phyloP scores from a whole-genome alignment of 2,888 invertebrate genomes.

The Tridacna gigas region DNA sequence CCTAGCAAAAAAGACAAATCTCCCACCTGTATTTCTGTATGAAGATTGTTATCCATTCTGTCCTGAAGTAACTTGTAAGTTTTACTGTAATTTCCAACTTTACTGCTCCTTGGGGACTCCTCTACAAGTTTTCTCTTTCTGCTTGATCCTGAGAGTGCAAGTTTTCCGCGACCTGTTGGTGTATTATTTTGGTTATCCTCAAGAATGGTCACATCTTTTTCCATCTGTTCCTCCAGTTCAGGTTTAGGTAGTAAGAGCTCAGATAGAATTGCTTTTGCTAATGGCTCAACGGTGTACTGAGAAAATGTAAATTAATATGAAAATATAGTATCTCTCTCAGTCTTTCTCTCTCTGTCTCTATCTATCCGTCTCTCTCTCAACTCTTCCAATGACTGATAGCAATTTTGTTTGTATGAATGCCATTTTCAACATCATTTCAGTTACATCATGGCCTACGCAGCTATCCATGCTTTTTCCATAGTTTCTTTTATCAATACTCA shows the following conservation, averaged over 20 bases:
- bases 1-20: neutral
- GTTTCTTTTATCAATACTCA: too few species aligned
- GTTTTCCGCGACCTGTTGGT: conserved; percentile 28
- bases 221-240: neutral
- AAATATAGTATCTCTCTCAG: too few species aligned
- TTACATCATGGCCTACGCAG: too few species aligned
- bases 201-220: neutral
- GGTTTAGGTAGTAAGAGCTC: conserved; percentile 39
- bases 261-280: conserved; percentile 59
- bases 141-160: conserved; percentile 16
- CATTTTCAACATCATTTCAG: too few species aligned
- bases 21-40: neutral
- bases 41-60: neutral
- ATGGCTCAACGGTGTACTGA: conserved; percentile 66
- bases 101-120: neutral
- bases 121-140: conserved; percentile 47
- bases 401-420: too few species aligned
- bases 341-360: too few species aligned
- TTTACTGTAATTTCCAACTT: conserved; percentile 27
- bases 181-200: conserved; percentile 20
- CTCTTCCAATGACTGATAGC: too few species aligned
- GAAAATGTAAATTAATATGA: conserved; percentile 6
- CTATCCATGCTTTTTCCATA: too few species aligned
- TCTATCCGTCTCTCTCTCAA: too few species aligned
- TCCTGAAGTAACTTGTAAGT: conserved; percentile 37